A percentile compares a stretch with the other conserved stretches of the same genome.
phyloP scores from a whole-genome alignment of 2,797 vertebrate species.

The Decapterus maruadsi region DNA sequence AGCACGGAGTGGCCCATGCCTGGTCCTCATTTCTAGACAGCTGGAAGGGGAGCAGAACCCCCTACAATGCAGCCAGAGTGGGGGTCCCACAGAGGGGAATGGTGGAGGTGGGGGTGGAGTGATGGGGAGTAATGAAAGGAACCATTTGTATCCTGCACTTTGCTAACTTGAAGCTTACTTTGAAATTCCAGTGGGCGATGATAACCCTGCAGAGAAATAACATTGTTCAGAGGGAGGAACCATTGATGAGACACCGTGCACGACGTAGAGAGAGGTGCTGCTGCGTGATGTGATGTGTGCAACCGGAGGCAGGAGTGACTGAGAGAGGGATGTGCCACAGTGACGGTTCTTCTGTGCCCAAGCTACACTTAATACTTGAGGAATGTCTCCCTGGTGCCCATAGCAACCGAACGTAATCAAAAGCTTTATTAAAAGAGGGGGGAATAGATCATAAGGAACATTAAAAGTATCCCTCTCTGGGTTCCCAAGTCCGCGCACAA shows the following conservation, averaged over 20 bases:
- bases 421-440: slow-evolving; percentile 88
- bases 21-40: slow-evolving; percentile 99
- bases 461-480: slow-evolving; percentile 85
- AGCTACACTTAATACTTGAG: slow-evolving; percentile 86
- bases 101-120: slow-evolving; percentile 54
- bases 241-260: slow-evolving; percentile 29
- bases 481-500: slow-evolving; percentile 84
- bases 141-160: slow-evolving; percentile 81
- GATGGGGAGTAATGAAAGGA: slow-evolving; percentile 82
- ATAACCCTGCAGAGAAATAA: slow-evolving; percentile 74
- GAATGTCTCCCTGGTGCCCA: slow-evolving; percentile 86
- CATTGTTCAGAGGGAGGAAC: slow-evolving; percentile 61
- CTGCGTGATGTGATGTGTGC: slow-evolving; percentile 12
- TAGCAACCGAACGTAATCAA: slow-evolving; percentile 88
- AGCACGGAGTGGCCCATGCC: slow-evolving; percentile 92
- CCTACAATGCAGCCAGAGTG: slow-evolving; percentile 82
- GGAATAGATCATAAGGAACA: slow-evolving; percentile 88
- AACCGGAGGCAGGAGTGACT: slow-evolving; percentile 33
- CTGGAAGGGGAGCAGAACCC: slow-evolving; percentile 92
- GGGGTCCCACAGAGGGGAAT: slow-evolving; percentile 77
- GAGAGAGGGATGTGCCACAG: slow-evolving; percentile 73
- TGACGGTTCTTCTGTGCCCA: slow-evolving; percentile 73
- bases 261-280: not conserved
- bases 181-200: slow-evolving; percentile 64
- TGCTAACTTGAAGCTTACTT: slow-evolving; percentile 86